phyloP scores from a whole-genome alignment of 1,140 invertebrate genomes.

The Metaphire vulgaris region DNA sequence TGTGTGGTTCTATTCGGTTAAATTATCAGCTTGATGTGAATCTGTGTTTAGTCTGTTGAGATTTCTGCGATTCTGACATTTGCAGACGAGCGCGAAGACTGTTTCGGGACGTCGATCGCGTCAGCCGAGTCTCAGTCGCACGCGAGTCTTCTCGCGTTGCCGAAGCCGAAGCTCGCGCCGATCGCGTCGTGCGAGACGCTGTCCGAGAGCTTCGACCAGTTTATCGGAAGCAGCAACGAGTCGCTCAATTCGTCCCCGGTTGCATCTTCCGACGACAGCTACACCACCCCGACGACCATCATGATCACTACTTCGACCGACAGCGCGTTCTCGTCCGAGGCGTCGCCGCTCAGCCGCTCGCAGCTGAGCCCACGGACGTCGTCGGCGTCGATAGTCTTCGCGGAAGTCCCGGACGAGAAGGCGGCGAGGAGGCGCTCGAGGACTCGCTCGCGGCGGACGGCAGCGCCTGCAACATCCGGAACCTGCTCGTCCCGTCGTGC shows the following conservation, averaged over 20 bases:
- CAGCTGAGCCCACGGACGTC: conserved; percentile 5
- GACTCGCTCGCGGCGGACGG: not conserved
- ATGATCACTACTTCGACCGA: conserved; percentile 24
- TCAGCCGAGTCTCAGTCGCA: not conserved
- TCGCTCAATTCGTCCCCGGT: not conserved
- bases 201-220: conserved; percentile 33
- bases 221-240: not conserved
- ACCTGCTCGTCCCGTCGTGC: not conserved
- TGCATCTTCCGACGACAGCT: conserved; percentile 17
- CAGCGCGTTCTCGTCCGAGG: conserved; percentile 15
- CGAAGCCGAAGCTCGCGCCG: conserved; percentile 40
- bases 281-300: conserved; percentile 8
- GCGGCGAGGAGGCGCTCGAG: not conserved
- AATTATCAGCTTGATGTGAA: no score
- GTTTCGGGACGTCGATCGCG: not conserved
- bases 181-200: conserved; percentile 51
- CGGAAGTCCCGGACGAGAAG: not conserved
- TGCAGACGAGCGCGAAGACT: conserved; percentile 40
- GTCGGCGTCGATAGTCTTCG: not conserved
- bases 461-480: not conserved
- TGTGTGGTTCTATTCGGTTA: no score
- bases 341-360: not conserved
- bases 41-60: no score
- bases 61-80: no score
- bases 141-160: conserved; percentile 14